Evolutionary conservation across 2,797 vertebrate genomes (phyloP).

Genomic region (Onychomys leucogaster): DNA sequence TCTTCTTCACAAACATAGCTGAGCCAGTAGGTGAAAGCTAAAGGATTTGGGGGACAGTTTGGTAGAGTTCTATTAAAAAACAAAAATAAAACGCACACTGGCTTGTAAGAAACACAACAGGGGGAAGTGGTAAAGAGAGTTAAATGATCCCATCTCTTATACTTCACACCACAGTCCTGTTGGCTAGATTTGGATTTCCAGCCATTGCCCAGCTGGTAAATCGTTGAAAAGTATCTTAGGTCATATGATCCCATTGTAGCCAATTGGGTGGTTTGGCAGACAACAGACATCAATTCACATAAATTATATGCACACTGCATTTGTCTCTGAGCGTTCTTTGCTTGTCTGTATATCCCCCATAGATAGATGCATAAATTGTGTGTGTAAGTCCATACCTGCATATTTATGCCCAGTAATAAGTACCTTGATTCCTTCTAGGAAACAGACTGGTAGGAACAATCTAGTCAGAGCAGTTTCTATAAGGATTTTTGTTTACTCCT

Average conservation of each 20-base stretch:
- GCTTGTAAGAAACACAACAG: conserved; percentile 58
- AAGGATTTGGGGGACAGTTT: conserved; percentile 56
- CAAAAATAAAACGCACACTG: background rate
- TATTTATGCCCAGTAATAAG: conserved; percentile 75
- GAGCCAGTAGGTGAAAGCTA: conserved; percentile 25
- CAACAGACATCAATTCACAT: conserved; percentile 69
- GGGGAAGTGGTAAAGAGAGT: conserved; percentile 32
- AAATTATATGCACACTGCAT: conserved; percentile 64
- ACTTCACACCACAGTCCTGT: conserved; percentile 69
- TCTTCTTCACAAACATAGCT: conserved; percentile 16
- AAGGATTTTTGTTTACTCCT: conserved; percentile 83
- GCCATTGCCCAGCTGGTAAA: conserved; percentile 82
- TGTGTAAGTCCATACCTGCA: conserved; percentile 66
- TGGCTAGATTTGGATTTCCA: conserved; percentile 75
- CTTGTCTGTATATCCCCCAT: conserved; percentile 64
- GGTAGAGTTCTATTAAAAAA: conserved; percentile 62
- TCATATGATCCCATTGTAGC: conserved; percentile 78
- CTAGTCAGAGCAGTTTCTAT: conserved; percentile 85
- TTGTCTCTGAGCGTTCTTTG: conserved; percentile 71
- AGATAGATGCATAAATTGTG: conserved; percentile 61
- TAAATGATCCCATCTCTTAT: conserved; percentile 55
- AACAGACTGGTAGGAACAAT: conserved; percentile 82
- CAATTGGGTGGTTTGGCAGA: conserved; percentile 81
- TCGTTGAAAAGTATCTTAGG: conserved; percentile 80
- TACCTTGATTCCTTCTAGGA: conserved; percentile 81